Evolutionary conservation across 2,888 invertebrate species (phyloP), one percentile per base, ranked within the genome.

Genomic region (Tanypteryx hageni): DNA sequence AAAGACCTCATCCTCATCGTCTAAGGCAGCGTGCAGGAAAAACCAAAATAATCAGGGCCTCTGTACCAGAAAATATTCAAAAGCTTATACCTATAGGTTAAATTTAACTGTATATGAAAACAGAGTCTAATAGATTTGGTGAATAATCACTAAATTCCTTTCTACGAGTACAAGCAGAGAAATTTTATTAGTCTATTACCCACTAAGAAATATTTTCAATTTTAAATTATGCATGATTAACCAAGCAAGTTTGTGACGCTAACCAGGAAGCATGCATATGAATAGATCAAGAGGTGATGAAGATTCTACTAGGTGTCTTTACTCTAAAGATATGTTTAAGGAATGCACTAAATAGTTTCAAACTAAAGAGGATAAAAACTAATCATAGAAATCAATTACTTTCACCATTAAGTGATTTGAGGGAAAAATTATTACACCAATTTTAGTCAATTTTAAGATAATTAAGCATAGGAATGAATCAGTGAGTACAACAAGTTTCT

Each of bases 1-100:
- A 64, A 89, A 89, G 61, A 86, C 86, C 68, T 68, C 68, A 59
- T 93, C 93, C 92, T 93, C 93, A 59, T 93, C 93, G 92, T 93
- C 93, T 93, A 93, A 92, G 92, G 93, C 93, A 89, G 93, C 93
- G 93, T 93, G 93, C 93, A 93, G 93, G 92, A 92, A 86, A 92
- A 92, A 64, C 85, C 83, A 92, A 92, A 86, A 92, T 86, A 64
- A 89, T 89, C 89, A 89, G 89, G 89, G 89, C 89, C 56, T 89
- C 64, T 89, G 64, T 89, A 89, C 89, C 89, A 89, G 64, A 89
- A 56, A 64, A 89, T 16, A 44, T 58, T 89, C 61, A 89, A 86
- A 89, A 89, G 89, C 89, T 89, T 89, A 89, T 44, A 64, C 64
- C 89, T 89, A 61, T 76, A n/a, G 76, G 76, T 22, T 76, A 76